A percentile compares a stretch with the other conserved stretches of the same genome.
Conservation (phyloP, 2,888 invertebrate species). For the Tenthredo notha region DNA sequence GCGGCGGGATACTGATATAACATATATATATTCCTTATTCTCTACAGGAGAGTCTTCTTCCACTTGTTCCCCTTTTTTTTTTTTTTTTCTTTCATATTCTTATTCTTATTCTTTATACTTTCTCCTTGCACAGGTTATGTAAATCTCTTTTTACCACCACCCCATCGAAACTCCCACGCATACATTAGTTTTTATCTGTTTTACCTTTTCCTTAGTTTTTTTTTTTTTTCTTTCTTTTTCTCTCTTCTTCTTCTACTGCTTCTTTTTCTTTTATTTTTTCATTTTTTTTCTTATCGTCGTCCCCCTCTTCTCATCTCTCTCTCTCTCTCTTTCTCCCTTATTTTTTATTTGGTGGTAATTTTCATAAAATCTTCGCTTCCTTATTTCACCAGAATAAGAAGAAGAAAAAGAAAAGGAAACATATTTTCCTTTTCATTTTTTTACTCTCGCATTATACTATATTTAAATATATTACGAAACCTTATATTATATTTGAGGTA, state of each 20-base stretch:
- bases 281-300: neutral
- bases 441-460: neutral
- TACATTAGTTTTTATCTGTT: slow-evolving; percentile 76
- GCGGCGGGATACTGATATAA: slow-evolving; percentile 66
- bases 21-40: slow-evolving; percentile 60
- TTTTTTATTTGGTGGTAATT: slow-evolving; percentile 69
- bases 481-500: no score
- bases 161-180: slow-evolving; percentile 65
- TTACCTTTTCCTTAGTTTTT: slow-evolving; percentile 67
- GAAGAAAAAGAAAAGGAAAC: neutral
- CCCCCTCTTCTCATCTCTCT: neutral
- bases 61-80: slow-evolving; percentile 55
- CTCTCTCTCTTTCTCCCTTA: neutral
- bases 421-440: neutral
- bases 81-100: slow-evolving; percentile 35
- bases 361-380: slow-evolving; percentile 70
- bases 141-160: slow-evolving; percentile 64
- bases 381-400: neutral
- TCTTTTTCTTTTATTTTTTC: neutral
- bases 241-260: neutral
- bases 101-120: slow-evolving; percentile 50
- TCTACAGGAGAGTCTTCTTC: slow-evolving; percentile 53
- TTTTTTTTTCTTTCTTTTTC: neutral
- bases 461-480: neutral
- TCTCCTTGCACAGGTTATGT: slow-evolving; percentile 65